Evolutionary conservation across 2,797 vertebrate genomes (phyloP), one percentile per base, ranked within the genome.

Genomic region (Salarias fasciatus): DNA sequence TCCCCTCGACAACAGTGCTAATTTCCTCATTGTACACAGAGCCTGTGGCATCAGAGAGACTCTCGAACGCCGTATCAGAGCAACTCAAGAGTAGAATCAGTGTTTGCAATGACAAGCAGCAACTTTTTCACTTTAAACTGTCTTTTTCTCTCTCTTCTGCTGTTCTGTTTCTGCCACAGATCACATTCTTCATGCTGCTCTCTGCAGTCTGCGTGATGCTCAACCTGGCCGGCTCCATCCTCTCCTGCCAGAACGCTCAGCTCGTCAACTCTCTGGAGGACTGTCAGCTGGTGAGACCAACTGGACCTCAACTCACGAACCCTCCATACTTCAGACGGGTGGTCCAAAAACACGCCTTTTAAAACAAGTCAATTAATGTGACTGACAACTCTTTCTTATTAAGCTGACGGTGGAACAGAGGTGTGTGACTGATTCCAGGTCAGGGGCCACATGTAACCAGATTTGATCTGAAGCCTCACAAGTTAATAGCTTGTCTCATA

Each of bases 211-310:
- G 98, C 7, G 97, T 99, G 74, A 99, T 99, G 96, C 92, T 99
- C 79, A 99, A 98, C 90, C 89, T 99, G 88, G 97, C 98, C 0
- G 97, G 97, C 30, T 98, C 98, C 74, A 99, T 99, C 76, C 95
- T 99, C 35, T 99, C 97, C 83, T 99, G 98, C 88, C 98, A 99
- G 91, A 99, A 99, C 0, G 97, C 97, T 86, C 97, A 99, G 91
- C 93, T 99, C 55, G 97, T 99, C 79, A 95, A 91, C 87, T 96
- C 96, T 30, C 91, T 99, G 79, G 95, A 97, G 90, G 95, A 95
- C 86, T 99, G 97, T 93, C 96, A 98, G 85, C 79, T 99, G 96
- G 97, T 99, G 90, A 97, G 93, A 84, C 67, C 79, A 68, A 77
- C 66, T 67, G 61, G 48, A 78, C 53, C 43, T 41, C 29, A 57